Percentiles rank a stretch among this genome's conserved stretches.
Evolutionary conservation across 1,140 invertebrate species (phyloP).

Genomic region (Pseudomyrmex sp.): DNA sequence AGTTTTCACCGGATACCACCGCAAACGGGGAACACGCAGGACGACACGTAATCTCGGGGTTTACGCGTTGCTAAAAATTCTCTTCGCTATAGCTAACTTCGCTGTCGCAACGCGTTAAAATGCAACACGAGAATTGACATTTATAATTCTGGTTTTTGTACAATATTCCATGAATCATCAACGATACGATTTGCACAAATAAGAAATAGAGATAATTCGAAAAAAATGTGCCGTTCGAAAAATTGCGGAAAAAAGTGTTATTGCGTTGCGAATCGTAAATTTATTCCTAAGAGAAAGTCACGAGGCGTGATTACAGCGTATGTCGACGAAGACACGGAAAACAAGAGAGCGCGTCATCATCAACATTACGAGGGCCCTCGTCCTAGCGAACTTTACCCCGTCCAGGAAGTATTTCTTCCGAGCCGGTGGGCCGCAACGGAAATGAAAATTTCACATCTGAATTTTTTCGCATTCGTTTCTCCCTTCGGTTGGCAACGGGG

Average conservation of each 20-base stretch:
- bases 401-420: slow-evolving; percentile 85
- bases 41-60: slow-evolving; percentile 4
- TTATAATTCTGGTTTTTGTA: too few relatives aligned
- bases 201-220: too few relatives aligned
- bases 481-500: slow-evolving; percentile 58
- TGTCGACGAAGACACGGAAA: slow-evolving; percentile 11
- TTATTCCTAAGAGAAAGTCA: slow-evolving; percentile 4
- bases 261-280: neutral
- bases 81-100: neutral
- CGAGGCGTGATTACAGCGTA: neutral
- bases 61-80: slow-evolving; percentile 23
- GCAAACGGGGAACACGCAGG: slow-evolving; percentile 38
- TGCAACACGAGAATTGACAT: too few relatives aligned
- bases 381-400: slow-evolving; percentile 66
- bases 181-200: too few relatives aligned
- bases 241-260: neutral
- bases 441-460: slow-evolving; percentile 85
- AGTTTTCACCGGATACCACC: slow-evolving; percentile 71
- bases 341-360: slow-evolving; percentile 13
- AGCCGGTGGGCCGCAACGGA: slow-evolving; percentile 81
- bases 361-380: slow-evolving; percentile 44
- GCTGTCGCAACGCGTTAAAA: too few relatives aligned
- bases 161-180: too few relatives aligned
- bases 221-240: too few relatives aligned
- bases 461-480: slow-evolving; percentile 82